Evolutionary conservation across 2,888 invertebrate genomes (phyloP), one percentile per base, ranked within the genome.

Genomic region (Drosophila bunnanda): DNA sequence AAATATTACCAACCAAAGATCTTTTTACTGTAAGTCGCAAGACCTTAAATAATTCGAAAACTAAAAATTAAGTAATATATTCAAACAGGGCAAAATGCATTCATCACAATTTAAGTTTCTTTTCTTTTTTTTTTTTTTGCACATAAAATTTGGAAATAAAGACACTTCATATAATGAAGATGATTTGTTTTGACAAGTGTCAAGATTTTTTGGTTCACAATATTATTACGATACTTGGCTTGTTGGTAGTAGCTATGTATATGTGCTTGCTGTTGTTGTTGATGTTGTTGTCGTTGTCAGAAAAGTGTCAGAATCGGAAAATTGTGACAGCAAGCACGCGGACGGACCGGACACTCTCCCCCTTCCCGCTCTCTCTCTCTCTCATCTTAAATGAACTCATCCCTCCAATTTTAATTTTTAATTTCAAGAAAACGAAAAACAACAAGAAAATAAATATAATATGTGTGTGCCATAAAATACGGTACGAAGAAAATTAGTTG

Each of bases 291-390:
- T 57, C 54, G 38, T 64, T 72, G 72, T 54, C 64, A 64, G 54
- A 67, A 50, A 60, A 79, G 61, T 81, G 82, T 82, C 79, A 70
- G 54, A 66, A 67, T 66, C 64, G 57, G 56, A 57, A 41, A 65
- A 69, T 52, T 74, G 48, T 85, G 86, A 82, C 82, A 82, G 78
- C 62, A 52, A 82, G 78, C 86, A 85, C 86, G 81, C 85, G 82
- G 80, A 62, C 53, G 48, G 30, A 17, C 30, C 32, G 20, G 20
- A 50, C 20, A 3, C 13, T 20, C 20, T 7, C 13, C 13, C 12
- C 25, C 13, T 20, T 13, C 3, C 13, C 13, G 7, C 25, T n/a
- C 44, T 17, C 7, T 17, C n/a, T n/a, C 32, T 36, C 55, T 41
- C 55, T 32, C 64, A 48, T 61, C 59, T 57, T 48, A 64, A 64